Percentiles rank a stretch among this genome's conserved stretches.
Conservation (phyloP, 2,797 vertebrate species). For the Triplophysa bombifrons region DNA sequence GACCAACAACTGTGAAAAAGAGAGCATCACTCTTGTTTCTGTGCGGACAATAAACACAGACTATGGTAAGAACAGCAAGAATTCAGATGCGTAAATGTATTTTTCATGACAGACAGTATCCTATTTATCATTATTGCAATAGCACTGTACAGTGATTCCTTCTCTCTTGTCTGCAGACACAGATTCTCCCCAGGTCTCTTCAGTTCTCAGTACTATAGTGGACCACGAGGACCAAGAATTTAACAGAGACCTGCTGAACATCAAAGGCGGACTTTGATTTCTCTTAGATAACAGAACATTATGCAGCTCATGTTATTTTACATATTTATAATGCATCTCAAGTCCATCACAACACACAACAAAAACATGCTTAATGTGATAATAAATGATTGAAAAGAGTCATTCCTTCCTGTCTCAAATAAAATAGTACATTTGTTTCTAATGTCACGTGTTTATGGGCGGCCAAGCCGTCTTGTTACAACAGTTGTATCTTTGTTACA, state of each 20-base stretch:
- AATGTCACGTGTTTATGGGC: background rate
- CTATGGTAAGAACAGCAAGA: constrained; percentile 48
- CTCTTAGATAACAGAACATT: background rate
- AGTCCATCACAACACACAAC: background rate
- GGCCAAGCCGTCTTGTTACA: background rate
- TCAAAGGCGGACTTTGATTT: constrained; percentile 22
- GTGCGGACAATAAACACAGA: constrained; percentile 61
- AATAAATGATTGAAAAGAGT: background rate
- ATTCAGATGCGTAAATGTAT: background rate
- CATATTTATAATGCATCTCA: constrained; percentile 26
- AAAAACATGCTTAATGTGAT: background rate
- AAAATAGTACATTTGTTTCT: background rate
- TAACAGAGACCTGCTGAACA: constrained; percentile 50
- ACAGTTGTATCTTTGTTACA: background rate
- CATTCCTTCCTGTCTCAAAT: background rate
- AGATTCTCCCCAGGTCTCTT: constrained; percentile 61
- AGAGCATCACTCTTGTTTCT: constrained; percentile 63
- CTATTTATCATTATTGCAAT: background rate
- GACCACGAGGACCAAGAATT: constrained; percentile 58
- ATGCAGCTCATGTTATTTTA: background rate
- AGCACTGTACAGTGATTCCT: background rate
- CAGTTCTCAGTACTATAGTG: constrained; percentile 54
- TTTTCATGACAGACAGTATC: background rate
- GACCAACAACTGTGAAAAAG: constrained; percentile 50
- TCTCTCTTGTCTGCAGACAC: constrained; percentile 47